Percentiles rank a stretch among this genome's conserved stretches.
phyloP scores from a whole-genome alignment of 2,888 invertebrate species.

The Philhelius pedissequus region DNA sequence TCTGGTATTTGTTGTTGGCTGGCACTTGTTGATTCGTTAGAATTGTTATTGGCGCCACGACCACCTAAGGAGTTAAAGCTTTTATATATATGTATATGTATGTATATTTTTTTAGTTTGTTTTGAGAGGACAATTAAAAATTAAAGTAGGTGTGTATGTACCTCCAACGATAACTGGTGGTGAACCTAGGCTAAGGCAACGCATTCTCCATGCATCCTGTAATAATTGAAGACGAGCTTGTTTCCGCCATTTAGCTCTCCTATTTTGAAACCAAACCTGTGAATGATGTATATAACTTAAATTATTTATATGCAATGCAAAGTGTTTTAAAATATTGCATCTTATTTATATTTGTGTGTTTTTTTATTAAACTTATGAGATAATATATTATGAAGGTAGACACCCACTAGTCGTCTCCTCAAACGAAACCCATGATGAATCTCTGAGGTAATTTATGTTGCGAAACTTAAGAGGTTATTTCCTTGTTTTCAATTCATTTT shows the following conservation, averaged over 20 bases:
- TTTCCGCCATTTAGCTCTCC: constrained; percentile 94
- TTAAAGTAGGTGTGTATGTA: too few relatives aligned
- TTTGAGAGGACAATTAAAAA: background rate
- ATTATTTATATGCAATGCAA: background rate
- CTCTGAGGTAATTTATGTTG: too few relatives aligned
- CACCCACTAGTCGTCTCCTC: too few relatives aligned
- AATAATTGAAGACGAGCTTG: constrained; percentile 91
- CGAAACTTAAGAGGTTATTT: too few relatives aligned
- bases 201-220: constrained; percentile 95
- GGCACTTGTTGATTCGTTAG: constrained; percentile 68
- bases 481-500: too few relatives aligned
- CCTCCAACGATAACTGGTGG: constrained; percentile 82
- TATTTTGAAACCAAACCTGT: constrained; percentile 95
- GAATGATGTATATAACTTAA: background rate
- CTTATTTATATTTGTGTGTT: too few relatives aligned
- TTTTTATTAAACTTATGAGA: too few relatives aligned
- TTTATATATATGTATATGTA: too few relatives aligned
- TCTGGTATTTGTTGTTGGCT: constrained; percentile 73
- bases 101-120: background rate
- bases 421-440: too few relatives aligned
- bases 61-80: constrained; percentile 57
- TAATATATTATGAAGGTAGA: too few relatives aligned
- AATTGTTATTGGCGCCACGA: constrained; percentile 59
- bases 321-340: too few relatives aligned
- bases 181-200: constrained; percentile 87